Conservation (phyloP, 2,888 invertebrate species). For the Ennomos fuscantarius region DNA sequence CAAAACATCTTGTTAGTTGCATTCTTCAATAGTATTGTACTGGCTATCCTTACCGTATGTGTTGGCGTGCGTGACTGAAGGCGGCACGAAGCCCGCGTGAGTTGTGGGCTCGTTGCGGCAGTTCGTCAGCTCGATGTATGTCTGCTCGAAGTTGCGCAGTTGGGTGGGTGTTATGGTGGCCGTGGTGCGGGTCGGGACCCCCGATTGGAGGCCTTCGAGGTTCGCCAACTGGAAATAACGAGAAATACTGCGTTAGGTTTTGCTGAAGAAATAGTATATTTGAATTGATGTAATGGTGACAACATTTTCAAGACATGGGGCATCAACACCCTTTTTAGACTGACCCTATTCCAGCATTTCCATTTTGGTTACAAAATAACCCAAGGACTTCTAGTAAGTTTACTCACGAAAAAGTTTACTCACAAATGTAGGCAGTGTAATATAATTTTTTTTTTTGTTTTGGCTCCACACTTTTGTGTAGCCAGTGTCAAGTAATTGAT, state of each 20-base stretch:
- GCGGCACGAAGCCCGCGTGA: conserved; percentile 97
- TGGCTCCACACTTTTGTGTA: too few species aligned
- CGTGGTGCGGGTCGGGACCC: conserved; percentile 96
- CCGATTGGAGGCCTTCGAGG: conserved; percentile 94
- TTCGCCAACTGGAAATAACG: conserved; percentile 89
- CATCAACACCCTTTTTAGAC: too few species aligned
- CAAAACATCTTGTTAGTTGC: conserved; percentile 27
- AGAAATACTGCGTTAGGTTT: conserved; percentile 32
- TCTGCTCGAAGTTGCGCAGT: conserved; percentile 95
- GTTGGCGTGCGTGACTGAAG: conserved; percentile 85
- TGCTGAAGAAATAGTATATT: background rate
- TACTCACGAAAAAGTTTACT: too few species aligned
- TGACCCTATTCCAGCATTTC: too few species aligned
- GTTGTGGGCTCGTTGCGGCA: conserved; percentile 90
- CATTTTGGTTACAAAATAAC: too few species aligned
- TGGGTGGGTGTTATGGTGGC: conserved; percentile 98
- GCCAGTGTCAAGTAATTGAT: too few species aligned
- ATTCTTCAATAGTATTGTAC: too few species aligned
- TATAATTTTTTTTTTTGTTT: too few species aligned
- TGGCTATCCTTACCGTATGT: conserved; percentile 73
- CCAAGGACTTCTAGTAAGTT: too few species aligned
- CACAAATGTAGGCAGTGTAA: too few species aligned
- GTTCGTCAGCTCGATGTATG: conserved; percentile 94
- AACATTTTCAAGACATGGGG: too few species aligned
- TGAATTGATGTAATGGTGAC: too few species aligned